A percentile compares a stretch with the other conserved stretches of the same genome.
These are phyloP conservation scores for Echinometra lucunter DNA, from an alignment of 53 echinoderm and acorn worm species.

Conservation along the genomic window DNA sequence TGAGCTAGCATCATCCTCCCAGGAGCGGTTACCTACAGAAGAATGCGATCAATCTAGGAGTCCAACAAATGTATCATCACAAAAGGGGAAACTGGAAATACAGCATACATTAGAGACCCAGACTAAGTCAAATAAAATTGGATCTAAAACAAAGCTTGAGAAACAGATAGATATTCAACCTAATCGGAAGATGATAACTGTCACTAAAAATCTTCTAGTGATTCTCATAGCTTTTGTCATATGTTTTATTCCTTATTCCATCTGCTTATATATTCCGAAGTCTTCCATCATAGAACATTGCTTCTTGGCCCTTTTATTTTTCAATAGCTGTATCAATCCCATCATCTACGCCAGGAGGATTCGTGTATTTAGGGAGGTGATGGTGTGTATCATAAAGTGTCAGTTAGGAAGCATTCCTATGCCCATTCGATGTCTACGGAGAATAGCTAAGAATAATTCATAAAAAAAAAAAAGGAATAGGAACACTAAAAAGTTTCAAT, in stretches of 20 bases:
- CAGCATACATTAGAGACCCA: background rate
- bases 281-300: background rate
- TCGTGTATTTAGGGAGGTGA: conserved; percentile 1
- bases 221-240: background rate
- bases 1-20: background rate
- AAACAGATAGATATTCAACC: background rate
- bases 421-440: background rate
- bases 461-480: no score
- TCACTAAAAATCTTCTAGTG: background rate
- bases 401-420: background rate
- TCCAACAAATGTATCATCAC: background rate
- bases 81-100: background rate
- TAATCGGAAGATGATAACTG: background rate
- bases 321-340: conserved; percentile 31
- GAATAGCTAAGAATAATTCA: background rate
- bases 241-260: conserved; percentile 8
- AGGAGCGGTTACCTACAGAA: background rate
- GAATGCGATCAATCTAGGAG: background rate
- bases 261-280: background rate
- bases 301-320: background rate
- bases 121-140: no score
- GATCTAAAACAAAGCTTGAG: no score
- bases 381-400: conserved; percentile 34
- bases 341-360: conserved; percentile 47
- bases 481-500: no score